These are phyloP conservation scores for Oligia strigilis DNA, from an alignment of 2,888 invertebrate genomes.

Conservation along the genomic window DNA sequence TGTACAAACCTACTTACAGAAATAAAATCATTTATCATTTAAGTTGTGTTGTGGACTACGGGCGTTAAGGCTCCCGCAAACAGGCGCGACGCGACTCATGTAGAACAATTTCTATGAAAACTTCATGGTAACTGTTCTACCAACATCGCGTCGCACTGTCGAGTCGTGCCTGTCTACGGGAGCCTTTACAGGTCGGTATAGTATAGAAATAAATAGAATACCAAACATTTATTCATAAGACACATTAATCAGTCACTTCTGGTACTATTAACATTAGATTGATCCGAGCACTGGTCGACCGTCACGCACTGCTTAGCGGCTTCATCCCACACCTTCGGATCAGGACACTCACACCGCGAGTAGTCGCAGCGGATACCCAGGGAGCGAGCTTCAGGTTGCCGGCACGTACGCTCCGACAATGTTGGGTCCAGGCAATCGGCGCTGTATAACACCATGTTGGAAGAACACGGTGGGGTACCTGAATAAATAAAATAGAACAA, in stretches of 20 bases:
- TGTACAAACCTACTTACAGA: no score
- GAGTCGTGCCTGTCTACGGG: no score
- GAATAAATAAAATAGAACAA: background rate
- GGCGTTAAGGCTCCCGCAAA: no score
- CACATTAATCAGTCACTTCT: conserved; percentile 3
- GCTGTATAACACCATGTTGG: conserved; percentile 66
- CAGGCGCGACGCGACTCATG: no score
- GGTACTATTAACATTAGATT: conserved; percentile 42
- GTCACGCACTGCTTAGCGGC: conserved; percentile 67
- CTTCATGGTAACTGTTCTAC: no score
- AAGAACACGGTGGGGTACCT: conserved; percentile 70
- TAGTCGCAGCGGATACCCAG: conserved; percentile 71
- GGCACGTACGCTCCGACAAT: conserved; percentile 72
- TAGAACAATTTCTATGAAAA: no score
- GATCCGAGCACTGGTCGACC: conserved; percentile 68
- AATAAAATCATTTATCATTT: no score
- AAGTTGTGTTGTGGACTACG: no score
- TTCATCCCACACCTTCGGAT: conserved; percentile 72
- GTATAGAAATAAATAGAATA: background rate
- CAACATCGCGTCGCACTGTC: no score
- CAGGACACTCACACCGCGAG: conserved; percentile 71
- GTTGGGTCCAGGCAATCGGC: conserved; percentile 65
- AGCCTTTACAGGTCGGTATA: background rate
- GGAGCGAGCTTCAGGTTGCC: conserved; percentile 57
- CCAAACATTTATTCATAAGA: conserved; percentile 2